Evolutionary conservation across 2,113 vertebrate species (phyloP), one percentile per base, ranked within the genome.

Genomic region (Varanus komodoensis): DNA sequence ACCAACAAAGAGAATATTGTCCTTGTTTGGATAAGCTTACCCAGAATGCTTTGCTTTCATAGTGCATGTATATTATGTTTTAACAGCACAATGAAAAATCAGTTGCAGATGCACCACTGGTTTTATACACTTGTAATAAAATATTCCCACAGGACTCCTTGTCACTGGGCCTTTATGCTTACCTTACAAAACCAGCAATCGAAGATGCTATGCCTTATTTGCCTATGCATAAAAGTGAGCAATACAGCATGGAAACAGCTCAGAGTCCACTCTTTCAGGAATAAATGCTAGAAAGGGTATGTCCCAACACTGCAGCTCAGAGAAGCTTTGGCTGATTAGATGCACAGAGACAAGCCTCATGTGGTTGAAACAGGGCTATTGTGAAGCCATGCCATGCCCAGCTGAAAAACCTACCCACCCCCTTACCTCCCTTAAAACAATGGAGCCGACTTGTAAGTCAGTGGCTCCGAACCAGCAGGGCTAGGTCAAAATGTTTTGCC

Each of bases 1-100:
- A 67, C 91, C 90, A 95, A 97, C 97, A 98, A 96, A 94, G 95
- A 90, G 93, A 93, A 95, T 93, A 96, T 95, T 98, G 97, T 97
- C 93, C 93, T 93, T 90, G 89, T 91, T 95, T 96, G 96, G 90
- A 93, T 93, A 57, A 95, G 88, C 83, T 97, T 96, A 95, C 90
- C 89, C 93, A 96, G 93, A 95, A 94, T 96, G 89, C 94, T 94
- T 95, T 96, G 96, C 96, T 96, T 94, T 96, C 94, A 95, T 89
- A 93, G 91, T 92, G 95, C 86, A 95, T 93, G 91, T 95, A 95
- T 96, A 96, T 91, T 90, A 95, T 95, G 87, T 95, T 64, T 95
- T 92, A 93, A 89, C 61, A n/a, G 89, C 89, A 92, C 93, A 95
- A 90, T 94, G 85, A 91, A 91, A 93, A 93, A 89, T 92, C 93